phyloP scores from a whole-genome alignment of 2,888 invertebrate species.

The Punctoribates punctum region DNA sequence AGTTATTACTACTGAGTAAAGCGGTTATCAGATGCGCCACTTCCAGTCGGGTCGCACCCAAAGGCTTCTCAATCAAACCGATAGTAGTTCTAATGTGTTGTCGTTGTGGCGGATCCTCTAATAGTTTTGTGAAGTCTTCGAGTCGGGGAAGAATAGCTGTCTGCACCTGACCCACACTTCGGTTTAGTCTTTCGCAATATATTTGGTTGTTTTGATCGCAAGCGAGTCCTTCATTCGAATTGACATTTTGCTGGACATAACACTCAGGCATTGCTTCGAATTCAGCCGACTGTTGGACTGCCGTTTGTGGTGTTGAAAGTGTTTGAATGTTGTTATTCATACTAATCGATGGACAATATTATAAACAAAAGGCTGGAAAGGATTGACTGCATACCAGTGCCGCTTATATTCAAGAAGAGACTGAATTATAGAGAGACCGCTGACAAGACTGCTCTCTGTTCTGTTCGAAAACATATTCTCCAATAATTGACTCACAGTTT shows the following conservation, averaged over 20 bases:
- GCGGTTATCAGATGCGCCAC: conserved; percentile 73
- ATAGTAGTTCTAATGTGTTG: conserved; percentile 66
- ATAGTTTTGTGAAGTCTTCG: conserved; percentile 66
- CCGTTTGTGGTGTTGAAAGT: neutral
- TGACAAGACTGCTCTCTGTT: conserved; percentile 63
- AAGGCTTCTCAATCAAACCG: conserved; percentile 62
- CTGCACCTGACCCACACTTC: conserved; percentile 63
- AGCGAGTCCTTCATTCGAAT: neutral
- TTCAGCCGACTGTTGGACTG: neutral
- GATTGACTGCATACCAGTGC: conserved; percentile 50
- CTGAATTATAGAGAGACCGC: conserved; percentile 74
- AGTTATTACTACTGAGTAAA: conserved; percentile 68
- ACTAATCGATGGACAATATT: neutral
- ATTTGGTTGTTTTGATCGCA: neutral
- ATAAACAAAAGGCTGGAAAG: neutral
- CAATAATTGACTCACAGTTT: conserved; percentile 66
- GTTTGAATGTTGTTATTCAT: neutral
- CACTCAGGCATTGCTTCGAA: conserved; percentile 36
- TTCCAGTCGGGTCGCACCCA: conserved; percentile 75
- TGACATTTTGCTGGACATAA: conserved; percentile 5
- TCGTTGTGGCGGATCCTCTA: conserved; percentile 67
- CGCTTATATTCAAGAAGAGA: conserved; percentile 62
- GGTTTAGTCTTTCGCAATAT: conserved; percentile 59
- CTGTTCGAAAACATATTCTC: conserved; percentile 71
- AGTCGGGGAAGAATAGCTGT: conserved; percentile 65